phyloP scores from a whole-genome alignment of 2,888 invertebrate genomes.

The Amblyjoppa proteus region DNA sequence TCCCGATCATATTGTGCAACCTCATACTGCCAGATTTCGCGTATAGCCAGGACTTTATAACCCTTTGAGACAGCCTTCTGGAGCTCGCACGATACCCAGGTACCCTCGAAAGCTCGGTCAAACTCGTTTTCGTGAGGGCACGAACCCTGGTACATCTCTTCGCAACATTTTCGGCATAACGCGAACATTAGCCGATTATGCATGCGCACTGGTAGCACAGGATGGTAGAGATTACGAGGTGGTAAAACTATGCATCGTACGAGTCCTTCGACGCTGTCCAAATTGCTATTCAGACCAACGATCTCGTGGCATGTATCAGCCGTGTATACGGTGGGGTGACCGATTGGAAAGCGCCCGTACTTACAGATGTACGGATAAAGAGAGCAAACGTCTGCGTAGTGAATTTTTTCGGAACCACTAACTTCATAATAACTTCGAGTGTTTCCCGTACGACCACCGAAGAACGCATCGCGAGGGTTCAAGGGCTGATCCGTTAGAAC shows the following conservation, averaged over 20 bases:
- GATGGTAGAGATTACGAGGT: background rate
- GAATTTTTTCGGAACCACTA: no score
- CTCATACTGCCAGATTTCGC: conserved; percentile 73
- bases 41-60: background rate
- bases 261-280: no score
- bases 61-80: conserved; percentile 74
- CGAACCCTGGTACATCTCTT: background rate
- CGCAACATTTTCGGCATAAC: background rate
- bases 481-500: no score
- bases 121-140: background rate
- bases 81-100: conserved; percentile 77
- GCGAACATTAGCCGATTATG: conserved; percentile 5
- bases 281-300: background rate
- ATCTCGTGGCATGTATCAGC: no score
- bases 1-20: conserved; percentile 63
- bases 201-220: no score
- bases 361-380: no score
- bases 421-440: no score
- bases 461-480: no score
- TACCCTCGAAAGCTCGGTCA: conserved; percentile 70
- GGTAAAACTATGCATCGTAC: background rate
- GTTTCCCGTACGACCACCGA: no score
- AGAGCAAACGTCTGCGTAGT: conserved; percentile 20
- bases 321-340: no score
- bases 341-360: no score